Base-by-base conservation (phyloP, 2,113 vertebrate species). In the Chloebia gouldiae region DNA sequence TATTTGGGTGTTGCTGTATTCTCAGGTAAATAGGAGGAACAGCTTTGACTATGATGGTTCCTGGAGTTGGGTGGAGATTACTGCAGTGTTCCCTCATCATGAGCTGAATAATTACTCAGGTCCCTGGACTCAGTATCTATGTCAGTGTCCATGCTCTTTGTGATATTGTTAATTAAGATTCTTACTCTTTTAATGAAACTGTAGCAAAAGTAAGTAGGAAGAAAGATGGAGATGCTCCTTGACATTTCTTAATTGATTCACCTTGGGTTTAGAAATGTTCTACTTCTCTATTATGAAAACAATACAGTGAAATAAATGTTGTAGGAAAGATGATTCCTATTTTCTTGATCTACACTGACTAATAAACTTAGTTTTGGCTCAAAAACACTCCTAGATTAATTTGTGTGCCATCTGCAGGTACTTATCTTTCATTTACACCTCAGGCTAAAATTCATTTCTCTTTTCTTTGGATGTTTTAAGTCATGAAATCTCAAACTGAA, bases 401-500 rank as follows among this genome's bases (percentile, higher is more conserved):
- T n/a, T 66, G 3, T 54, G 28, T 69, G 39, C 30, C n/a, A 68
- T 66, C 60, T 84, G 72, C 49, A 40, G 57, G 50, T 72, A 20
- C 70, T 75, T 91, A 9, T 7, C 39, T 76, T 80, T 57, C 37
- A 22, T 50, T 83, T 72, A 77, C 6, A 71, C 39, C 39, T 78
- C 44, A 59, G n/a, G 44, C 24, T 65, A 63, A 35, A 69, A 73
- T 81, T 63, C 28, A 78, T 81, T 65, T 45, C 17, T 77, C 63
- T 90, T 77, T 82, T 60, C 30, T 83, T 81, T 45, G 56, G 45
- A 25, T 63, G 7, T 81, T 92, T 91, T 51, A 87, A 81, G 28
- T 12, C 10, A 23, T 25, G 23, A 25, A 79, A 69, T 25, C 80
- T 93, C 49, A 51, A 61, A 69, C 7, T 84, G 39, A 63, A 89